Evolutionary conservation across 2,888 invertebrate genomes (phyloP).

Genomic region (Synergus laeviventris): DNA sequence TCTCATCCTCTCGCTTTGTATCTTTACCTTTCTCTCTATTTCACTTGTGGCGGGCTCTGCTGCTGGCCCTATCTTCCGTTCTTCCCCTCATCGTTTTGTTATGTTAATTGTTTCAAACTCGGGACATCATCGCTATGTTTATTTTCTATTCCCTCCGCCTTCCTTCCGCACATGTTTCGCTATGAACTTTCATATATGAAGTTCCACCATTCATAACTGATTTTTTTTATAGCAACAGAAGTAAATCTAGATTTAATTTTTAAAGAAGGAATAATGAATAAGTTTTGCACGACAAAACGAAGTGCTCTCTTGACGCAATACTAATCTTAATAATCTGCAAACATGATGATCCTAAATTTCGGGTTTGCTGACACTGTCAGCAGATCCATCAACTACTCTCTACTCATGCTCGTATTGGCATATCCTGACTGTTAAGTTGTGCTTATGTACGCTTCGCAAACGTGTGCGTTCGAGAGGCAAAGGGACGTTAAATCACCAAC

Average conservation of each 20-base stretch:
- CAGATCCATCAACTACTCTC: background rate
- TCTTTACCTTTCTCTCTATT: constrained; percentile 48
- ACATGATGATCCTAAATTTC: background rate
- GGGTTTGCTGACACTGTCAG: background rate
- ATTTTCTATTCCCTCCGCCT: constrained; percentile 65
- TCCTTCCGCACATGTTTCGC: constrained; percentile 14
- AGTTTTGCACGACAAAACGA: background rate
- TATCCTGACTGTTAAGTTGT: constrained; percentile 8
- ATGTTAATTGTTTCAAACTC: constrained; percentile 75
- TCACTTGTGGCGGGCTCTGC: constrained; percentile 50
- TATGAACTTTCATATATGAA: constrained; percentile 21
- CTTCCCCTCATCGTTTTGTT: constrained; percentile 68
- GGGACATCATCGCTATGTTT: constrained; percentile 72
- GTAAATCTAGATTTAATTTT: background rate
- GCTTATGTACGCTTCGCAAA: background rate
- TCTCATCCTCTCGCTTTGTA: constrained; percentile 49
- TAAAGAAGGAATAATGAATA: background rate
- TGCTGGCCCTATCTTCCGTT: constrained; percentile 51
- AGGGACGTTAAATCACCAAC: constrained; percentile 51
- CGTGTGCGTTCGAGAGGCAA: background rate
- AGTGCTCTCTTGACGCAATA: background rate
- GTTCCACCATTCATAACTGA: background rate
- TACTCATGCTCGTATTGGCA: background rate
- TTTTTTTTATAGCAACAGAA: background rate
- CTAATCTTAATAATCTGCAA: background rate